A percentile compares a stretch with the other conserved stretches of the same genome.
phyloP scores from a whole-genome alignment of 2,797 vertebrate species.

The Paguma larvata region DNA sequence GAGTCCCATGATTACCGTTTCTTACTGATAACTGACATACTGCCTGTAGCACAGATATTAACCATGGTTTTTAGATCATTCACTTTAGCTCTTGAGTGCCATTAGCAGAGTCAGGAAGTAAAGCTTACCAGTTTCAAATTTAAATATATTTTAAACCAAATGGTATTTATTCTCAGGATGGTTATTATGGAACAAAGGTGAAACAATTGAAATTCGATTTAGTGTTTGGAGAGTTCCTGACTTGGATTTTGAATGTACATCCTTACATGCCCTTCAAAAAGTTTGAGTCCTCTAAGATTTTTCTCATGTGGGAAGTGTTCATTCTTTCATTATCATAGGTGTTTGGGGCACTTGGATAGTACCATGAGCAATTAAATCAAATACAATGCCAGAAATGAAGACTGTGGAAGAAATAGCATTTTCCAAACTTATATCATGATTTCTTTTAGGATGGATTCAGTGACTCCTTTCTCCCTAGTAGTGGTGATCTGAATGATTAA shows the following conservation, averaged over 20 bases:
- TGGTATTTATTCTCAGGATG: not conserved
- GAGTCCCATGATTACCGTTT: not conserved
- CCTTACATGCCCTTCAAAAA: not conserved
- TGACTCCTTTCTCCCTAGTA: not conserved
- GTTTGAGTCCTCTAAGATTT: not conserved
- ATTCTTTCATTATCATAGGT: not conserved
- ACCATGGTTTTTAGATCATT: not conserved
- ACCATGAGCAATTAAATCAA: not conserved
- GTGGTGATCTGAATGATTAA: not conserved
- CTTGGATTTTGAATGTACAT: not conserved
- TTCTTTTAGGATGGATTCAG: not conserved
- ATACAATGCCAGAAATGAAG: not conserved
- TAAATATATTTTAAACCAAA: slow-evolving; percentile 36
- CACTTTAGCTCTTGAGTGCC: not conserved
- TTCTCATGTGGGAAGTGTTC: not conserved
- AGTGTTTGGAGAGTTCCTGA: not conserved
- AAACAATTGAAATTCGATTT: not conserved
- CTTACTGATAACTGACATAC: not conserved
- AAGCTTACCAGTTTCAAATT: not conserved
- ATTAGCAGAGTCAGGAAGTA: slow-evolving; percentile 1
- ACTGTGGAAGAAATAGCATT: not conserved
- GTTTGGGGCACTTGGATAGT: not conserved
- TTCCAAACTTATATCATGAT: not conserved
- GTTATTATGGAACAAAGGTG: slow-evolving; percentile 4
- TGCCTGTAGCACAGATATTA: not conserved